Evolutionary conservation across 1,140 invertebrate genomes (phyloP), one percentile per base, ranked within the genome.

Genomic region (Ridgeia piscesae): DNA sequence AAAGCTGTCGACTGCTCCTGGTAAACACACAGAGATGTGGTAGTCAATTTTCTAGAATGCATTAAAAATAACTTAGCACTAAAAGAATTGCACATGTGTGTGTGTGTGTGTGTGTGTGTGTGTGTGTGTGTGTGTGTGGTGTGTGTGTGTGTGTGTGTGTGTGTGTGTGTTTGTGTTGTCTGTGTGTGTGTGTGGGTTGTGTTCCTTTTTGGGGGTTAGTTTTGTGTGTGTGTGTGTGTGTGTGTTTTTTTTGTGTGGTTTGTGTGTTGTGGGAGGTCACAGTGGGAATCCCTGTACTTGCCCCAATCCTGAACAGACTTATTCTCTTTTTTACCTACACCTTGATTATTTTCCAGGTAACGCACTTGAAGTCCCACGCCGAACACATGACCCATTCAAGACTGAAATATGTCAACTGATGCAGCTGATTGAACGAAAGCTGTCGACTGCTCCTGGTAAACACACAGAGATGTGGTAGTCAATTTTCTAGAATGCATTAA

Each of bases 321-420:
- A n/a, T 42, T 90, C 93, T 92, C 89, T 94, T 94, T 77, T 21
- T 31, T 77, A 31, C 0, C 6, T 93, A 93, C 42, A 93, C 92
- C 14, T 94, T 33, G 89, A 93, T 34, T 93, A 94, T 77, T 77
- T 31, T 77, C 17, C 58, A 77, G 58, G 58, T 94, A 92, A 91
- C 27, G 42, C 92, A n/a, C 31, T 35, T 21, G 48, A 91, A 21
- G 42, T 91, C 0, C 14, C 11, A 77, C 34, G 90, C 34, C 89
- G 93, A 88, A 48, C 34, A 17, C 11, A 91, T 34, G 93, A 94
- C 92, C 92, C 91, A 27, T 94, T 93, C 91, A n/a, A 91, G n/a
- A 11, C 33, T 11, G 77, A 34, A 33, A 91, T 94, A 31, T 89
- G 88, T 35, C 33, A 93, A 91, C 89, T 93, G 33, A 94, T 94